Base-by-base conservation (phyloP, 2,797 vertebrate species). In the Valencia hispanica region DNA sequence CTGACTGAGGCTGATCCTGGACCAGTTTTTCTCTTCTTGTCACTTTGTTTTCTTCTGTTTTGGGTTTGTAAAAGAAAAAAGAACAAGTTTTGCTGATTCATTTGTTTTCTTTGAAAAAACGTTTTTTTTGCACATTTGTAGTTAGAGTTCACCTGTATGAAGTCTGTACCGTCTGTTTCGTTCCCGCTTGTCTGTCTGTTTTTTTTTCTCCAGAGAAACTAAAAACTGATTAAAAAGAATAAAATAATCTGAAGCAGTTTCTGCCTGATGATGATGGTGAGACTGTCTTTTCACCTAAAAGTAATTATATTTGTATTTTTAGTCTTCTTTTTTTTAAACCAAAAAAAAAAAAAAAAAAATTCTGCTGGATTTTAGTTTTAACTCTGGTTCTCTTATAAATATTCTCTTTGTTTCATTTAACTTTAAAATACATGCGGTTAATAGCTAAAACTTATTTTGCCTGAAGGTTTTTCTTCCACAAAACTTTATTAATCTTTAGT, bases 151-250 rank as follows among this genome's bases (percentile, higher is more conserved):
- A 91, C 87, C 22, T 85, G 85, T 93, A 85, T 63, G 82, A 83
- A 78, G 75, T 91, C 81, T 90, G 90, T 93, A 84, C 66, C 22
- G 86, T 93, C 80, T 87, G 85, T 87, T 87, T 89, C 14, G 81
- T 93, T 90, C 72, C 83, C 65, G 86, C 91, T 70, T 88, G 85
- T 91, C 32, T 79, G 59, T 80, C 70, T 59, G 74, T 66, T 75
- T 70, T 70, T 81, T 59, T 73, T 74, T 87, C 88, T 84, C 71
- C 82, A 88, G 85, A 93, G 86, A 88, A 90, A 92, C 86, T 87
- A 87, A 94, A 68, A 88, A 83, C 82, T 90, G 81, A 93, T 94
- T 92, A 91, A 93, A 94, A 90, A 87, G 47, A 73, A 89, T 91
- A 74, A 89, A 90, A 90, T 81, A 81, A 88, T 51, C 79, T 7